A percentile compares a stretch with the other conserved stretches of the same genome.
Conservation (phyloP, 2,888 invertebrate species). For the Eilema caniola region DNA sequence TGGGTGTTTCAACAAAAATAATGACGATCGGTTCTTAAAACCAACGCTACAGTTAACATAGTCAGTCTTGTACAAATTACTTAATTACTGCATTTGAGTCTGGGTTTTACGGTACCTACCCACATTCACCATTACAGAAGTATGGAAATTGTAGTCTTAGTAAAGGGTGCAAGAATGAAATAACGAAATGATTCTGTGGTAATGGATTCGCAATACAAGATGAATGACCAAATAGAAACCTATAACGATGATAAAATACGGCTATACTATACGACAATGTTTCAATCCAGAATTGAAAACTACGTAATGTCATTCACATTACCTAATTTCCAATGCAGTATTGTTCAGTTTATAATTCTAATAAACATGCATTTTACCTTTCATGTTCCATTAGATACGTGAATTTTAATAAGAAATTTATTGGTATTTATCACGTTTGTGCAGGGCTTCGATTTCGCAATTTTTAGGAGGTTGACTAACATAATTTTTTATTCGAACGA, state of each 20-base stretch:
- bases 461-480: not conserved
- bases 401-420: slow-evolving; percentile 8
- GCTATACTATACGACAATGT: slow-evolving; percentile 2
- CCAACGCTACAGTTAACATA: too few relatives aligned
- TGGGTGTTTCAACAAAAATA: too few relatives aligned
- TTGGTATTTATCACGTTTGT: slow-evolving; percentile 11
- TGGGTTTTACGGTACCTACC: not conserved
- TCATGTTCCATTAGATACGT: slow-evolving; percentile 28
- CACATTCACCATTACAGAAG: slow-evolving; percentile 8
- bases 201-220: not conserved
- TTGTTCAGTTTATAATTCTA: slow-evolving; percentile 15
- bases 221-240: not conserved
- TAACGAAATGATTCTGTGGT: not conserved
- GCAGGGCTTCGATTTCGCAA: slow-evolving; percentile 34
- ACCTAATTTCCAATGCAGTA: not conserved
- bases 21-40: too few relatives aligned
- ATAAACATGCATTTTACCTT: slow-evolving; percentile 43
- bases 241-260: not conserved
- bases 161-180: not conserved
- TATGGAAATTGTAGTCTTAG: not conserved
- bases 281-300: not conserved
- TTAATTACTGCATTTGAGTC: not conserved
- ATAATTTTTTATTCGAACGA: not conserved
- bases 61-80: too few relatives aligned
- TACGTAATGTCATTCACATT: not conserved